Conservation (phyloP, 64 coral and sea anemone species). For the Montipora efflorescens region DNA sequence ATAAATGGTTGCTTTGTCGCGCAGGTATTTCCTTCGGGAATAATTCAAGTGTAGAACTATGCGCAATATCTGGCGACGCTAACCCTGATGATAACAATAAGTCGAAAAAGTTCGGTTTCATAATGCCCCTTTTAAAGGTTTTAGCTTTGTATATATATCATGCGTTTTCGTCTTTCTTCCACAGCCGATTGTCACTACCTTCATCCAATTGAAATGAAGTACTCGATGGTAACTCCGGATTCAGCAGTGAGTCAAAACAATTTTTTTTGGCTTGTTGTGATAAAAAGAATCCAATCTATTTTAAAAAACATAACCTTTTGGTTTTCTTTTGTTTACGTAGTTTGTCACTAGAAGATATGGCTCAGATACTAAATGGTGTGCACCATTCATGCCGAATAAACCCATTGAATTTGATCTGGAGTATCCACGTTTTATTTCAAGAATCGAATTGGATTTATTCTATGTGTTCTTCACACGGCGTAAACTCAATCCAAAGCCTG, state of each 20-base stretch:
- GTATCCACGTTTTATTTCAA: slow-evolving; percentile 2
- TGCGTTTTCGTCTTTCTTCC: neutral
- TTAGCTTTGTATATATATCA: too few relatives aligned
- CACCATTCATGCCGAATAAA: neutral
- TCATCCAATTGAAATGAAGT: neutral
- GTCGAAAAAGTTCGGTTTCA: too few relatives aligned
- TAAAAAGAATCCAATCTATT: too few relatives aligned
- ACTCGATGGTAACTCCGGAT: neutral
- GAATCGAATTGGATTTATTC: neutral
- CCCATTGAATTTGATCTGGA: slow-evolving; percentile 13
- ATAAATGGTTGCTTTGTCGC: neutral
- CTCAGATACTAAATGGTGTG: neutral
- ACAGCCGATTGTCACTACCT: slow-evolving; percentile 15
- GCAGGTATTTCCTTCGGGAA: too few relatives aligned
- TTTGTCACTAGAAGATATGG: neutral
- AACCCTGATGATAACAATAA: too few relatives aligned
- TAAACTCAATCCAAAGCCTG: too few relatives aligned
- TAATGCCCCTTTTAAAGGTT: too few relatives aligned
- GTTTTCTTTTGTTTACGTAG: neutral
- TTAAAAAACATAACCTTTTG: too few relatives aligned
- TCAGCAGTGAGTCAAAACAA: slow-evolving; percentile 15
- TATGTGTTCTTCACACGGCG: too few relatives aligned
- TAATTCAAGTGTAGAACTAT: too few relatives aligned
- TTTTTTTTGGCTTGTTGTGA: too few relatives aligned
- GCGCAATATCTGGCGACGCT: too few relatives aligned